Evolutionary conservation across 1,140 invertebrate genomes (phyloP).

Genomic region (Ceratina japonica): DNA sequence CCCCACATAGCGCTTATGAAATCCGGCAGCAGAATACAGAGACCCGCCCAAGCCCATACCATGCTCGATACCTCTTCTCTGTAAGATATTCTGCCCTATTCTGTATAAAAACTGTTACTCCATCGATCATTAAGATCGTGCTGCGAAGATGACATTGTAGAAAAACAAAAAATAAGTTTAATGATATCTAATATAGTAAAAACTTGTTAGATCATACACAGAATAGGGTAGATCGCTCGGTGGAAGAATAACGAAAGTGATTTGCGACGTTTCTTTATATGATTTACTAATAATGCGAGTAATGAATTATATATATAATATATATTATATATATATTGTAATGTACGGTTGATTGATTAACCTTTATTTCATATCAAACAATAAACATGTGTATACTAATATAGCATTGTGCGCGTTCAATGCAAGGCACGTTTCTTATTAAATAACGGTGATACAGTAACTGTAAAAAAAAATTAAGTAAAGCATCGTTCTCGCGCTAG

Average conservation of each 20-base stretch:
- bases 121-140: conserved; percentile 28
- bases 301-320: conserved; percentile 51
- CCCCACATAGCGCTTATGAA: conserved; percentile 79
- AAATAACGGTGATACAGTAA: conserved; percentile 47
- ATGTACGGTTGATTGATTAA: conserved; percentile 71
- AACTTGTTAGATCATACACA: conserved; percentile 45
- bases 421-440: conserved; percentile 59
- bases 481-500: conserved; percentile 19
- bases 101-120: conserved; percentile 60
- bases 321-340: conserved; percentile 55
- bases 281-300: conserved; percentile 65
- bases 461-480: conserved; percentile 44
- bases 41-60: conserved; percentile 57
- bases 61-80: conserved; percentile 66
- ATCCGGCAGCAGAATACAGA: conserved; percentile 58
- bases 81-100: conserved; percentile 66
- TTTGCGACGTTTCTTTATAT: conserved; percentile 66
- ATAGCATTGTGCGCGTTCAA: conserved; percentile 60
- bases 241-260: conserved; percentile 50
- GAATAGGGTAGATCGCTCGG: conserved; percentile 56
- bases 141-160: conserved; percentile 41
- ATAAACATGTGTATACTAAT: conserved; percentile 75
- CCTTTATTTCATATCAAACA: conserved; percentile 76
- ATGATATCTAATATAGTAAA: conserved; percentile 34
- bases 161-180: conserved; percentile 22